phyloP scores from a whole-genome alignment of 2,888 invertebrate genomes.

The Cotesia congregata region DNA sequence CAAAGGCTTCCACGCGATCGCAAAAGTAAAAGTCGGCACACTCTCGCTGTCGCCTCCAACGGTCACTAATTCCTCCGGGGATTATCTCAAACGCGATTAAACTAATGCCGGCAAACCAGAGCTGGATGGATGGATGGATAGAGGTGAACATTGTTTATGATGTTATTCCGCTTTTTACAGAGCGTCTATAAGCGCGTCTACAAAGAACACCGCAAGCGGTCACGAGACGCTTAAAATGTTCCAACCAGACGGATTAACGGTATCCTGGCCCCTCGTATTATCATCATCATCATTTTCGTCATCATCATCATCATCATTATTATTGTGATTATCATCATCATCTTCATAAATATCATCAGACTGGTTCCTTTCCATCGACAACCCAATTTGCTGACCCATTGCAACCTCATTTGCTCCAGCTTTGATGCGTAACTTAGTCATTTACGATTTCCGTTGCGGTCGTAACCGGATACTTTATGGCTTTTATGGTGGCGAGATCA shows the following conservation, averaged over 20 bases:
- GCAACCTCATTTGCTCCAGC: slow-evolving; percentile 30
- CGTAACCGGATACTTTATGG: not conserved
- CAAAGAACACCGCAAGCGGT: slow-evolving; percentile 32
- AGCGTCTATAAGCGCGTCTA: slow-evolving; percentile 23
- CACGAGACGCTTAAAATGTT: slow-evolving; percentile 12
- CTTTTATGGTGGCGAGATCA: not conserved
- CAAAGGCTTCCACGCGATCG: not conserved
- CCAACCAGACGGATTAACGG: slow-evolving; percentile 26
- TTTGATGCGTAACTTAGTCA: slow-evolving; percentile 7
- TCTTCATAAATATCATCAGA: not conserved
- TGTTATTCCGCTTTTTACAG: slow-evolving; percentile 18
- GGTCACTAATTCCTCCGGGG: not conserved
- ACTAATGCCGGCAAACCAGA: not conserved
- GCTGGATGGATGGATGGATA: not conserved
- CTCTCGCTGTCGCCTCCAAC: not conserved
- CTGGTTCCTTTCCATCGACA: slow-evolving; percentile 21
- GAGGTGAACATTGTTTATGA: slow-evolving; percentile 3
- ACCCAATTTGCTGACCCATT: slow-evolving; percentile 55
- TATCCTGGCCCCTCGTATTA: slow-evolving; percentile 12
- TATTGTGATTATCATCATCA: not conserved
- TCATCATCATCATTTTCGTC: not conserved
- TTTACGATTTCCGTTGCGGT: slow-evolving; percentile 8
- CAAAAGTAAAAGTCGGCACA: not conserved
- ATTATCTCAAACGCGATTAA: not conserved
- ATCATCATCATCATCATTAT: not conserved